Percentiles rank a stretch among this genome's conserved stretches.
phyloP scores from a whole-genome alignment of 2,113 vertebrate genomes.

The Scopus umbretta region DNA sequence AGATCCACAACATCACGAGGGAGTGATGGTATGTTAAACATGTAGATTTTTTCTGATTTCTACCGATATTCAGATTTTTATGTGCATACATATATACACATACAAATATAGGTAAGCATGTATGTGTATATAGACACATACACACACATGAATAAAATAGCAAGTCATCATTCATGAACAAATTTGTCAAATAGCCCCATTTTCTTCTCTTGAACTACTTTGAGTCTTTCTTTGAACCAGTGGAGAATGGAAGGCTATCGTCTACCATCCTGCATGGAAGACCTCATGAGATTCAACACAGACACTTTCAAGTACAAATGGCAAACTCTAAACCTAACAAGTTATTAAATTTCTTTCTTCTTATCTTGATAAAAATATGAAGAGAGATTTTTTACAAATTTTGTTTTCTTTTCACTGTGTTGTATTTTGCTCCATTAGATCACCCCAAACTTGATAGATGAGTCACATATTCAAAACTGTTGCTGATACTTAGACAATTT shows the following conservation, averaged over 20 bases:
- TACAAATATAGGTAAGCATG: not conserved
- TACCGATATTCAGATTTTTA: not conserved
- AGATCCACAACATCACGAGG: constrained; percentile 84
- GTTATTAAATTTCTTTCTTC: not conserved
- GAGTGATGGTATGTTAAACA: constrained; percentile 84
- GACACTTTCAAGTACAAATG: not conserved
- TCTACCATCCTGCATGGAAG: not conserved
- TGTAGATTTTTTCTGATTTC: not conserved
- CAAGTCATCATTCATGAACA: not conserved
- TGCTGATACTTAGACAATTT: not conserved
- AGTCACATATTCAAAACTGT: not conserved
- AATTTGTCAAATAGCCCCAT: not conserved
- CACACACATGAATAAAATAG: not conserved
- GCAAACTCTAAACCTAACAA: not conserved
- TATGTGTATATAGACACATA: not conserved
- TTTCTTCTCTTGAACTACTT: not conserved
- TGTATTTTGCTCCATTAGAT: not conserved
- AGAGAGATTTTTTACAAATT: not conserved
- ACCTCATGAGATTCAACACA: not conserved
- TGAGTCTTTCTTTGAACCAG: not conserved
- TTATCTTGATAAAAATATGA: not conserved
- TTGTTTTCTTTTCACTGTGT: not conserved
- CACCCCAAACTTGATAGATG: not conserved
- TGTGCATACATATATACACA: not conserved
- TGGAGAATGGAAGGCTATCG: not conserved